These are phyloP conservation scores for Corythornis madagascariensis DNA, from an alignment of 2,113 vertebrate genomes.

Conservation along the genomic window DNA sequence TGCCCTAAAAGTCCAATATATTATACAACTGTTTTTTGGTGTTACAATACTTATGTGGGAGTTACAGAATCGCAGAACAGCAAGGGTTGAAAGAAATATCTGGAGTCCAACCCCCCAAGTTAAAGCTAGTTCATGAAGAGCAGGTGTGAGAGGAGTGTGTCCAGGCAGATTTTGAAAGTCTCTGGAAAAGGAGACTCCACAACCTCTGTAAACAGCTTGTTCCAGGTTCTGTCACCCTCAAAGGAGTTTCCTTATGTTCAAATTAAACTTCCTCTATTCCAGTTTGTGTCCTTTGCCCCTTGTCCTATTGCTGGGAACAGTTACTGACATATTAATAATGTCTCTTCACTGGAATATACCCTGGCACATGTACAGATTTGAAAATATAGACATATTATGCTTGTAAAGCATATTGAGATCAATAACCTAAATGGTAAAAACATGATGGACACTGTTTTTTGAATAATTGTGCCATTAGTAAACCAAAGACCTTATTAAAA, in stretches of 20 bases:
- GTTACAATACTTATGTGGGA: not conserved
- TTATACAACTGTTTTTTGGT: not conserved
- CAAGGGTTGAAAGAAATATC: not conserved
- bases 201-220: not conserved
- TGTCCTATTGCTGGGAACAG: not conserved
- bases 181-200: not conserved
- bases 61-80: not conserved
- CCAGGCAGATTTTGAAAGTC: not conserved
- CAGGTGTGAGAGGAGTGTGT: not conserved
- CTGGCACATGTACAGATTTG: not conserved
- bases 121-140: not conserved
- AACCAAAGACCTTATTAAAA: not conserved
- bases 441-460: not conserved
- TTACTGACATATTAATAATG: constrained; percentile 25
- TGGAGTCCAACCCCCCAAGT: not conserved
- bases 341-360: not conserved
- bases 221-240: not conserved
- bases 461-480: not conserved
- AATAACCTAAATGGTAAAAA: not conserved
- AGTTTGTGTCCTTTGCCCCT: not conserved
- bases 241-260: not conserved
- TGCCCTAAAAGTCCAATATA: not conserved
- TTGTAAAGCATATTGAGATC: not conserved
- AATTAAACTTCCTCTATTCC: not conserved
- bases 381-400: constrained; percentile 5